A percentile compares a stretch with the other conserved stretches of the same genome.
These are phyloP conservation scores for Diplogasteroides magnus DNA, from an alignment of 1,140 invertebrate species.

Conservation along the genomic window DNA sequence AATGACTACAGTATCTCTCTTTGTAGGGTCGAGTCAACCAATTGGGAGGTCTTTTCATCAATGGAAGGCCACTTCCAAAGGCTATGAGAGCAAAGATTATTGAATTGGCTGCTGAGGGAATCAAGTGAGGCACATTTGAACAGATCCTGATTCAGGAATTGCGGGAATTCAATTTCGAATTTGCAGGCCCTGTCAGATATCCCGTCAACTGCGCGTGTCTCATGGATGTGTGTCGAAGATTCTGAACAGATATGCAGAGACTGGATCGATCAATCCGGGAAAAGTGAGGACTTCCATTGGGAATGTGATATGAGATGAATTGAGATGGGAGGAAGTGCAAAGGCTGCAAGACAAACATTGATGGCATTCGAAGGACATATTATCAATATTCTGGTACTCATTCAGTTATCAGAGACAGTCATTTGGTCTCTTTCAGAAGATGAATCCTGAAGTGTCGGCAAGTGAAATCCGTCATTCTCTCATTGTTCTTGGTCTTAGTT, in stretches of 20 bases:
- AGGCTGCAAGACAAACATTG: no score
- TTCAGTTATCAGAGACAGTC: no score
- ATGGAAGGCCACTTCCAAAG: conserved; percentile 78
- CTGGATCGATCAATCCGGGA: conserved; percentile 79
- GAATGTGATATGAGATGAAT: no score
- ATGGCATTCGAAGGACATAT: no score
- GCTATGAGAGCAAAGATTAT: conserved; percentile 78
- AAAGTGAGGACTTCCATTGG: no score
- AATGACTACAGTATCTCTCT: neutral
- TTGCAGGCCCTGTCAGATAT: conserved; percentile 78
- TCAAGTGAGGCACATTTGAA: conserved; percentile 61
- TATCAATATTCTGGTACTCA: no score
- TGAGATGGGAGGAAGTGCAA: no score
- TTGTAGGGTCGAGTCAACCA: conserved; percentile 80
- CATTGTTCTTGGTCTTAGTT: no score
- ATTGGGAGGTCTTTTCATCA: conserved; percentile 82
- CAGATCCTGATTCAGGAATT: neutral
- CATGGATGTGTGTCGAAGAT: conserved; percentile 88
- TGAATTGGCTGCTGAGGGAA: conserved; percentile 77
- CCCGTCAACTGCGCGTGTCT: conserved; percentile 75
- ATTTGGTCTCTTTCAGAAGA: no score
- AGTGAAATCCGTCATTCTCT: no score
- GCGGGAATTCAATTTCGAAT: neutral
- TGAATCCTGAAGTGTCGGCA: no score
- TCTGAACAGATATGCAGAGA: conserved; percentile 76